Base-by-base conservation (phyloP, 2,888 invertebrate species). In the Calliopum simillimum region DNA sequence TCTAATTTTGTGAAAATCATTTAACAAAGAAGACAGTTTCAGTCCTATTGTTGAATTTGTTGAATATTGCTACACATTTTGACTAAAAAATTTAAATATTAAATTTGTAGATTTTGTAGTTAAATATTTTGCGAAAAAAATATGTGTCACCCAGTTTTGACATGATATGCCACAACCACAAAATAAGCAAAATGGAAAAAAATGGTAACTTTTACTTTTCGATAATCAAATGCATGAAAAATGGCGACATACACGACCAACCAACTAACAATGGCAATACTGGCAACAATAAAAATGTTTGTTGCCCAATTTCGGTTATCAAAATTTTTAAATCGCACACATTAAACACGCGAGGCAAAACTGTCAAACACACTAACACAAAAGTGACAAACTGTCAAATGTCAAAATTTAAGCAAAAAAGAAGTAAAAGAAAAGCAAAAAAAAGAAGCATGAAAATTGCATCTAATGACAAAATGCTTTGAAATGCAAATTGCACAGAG, bases 391-490 rank as follows among this genome's bases (percentile, higher is more conserved):
- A 75, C 75, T 76, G 78, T 76, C 77, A 77, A 74, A 76, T 74
- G 67, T 67, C 67, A 67, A 67, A 59, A 59, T 67, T 67, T 49
- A 25, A n/a, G 19, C 41, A 44, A 65, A 66, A 41, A 73, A 76
- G 71, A 71, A 72, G 51, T 74, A 75, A 76, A 74, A 73, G 71
- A 43, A 56, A 47, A 71, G 74, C 75, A 74, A 56, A 19, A 4
- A 56, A 8, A 12, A 14, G 8, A 46, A 64, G 14, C 44, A 43
- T 16, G 51, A 67, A 64, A 67, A 67, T 59, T 58, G 59, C 58
- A 43, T 73, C 76, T 76, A 77, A 77, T 78, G 78, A 77, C 77
- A 77, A 78, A 78, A 78, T 71, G 75, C 75, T 76, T 76, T 74
- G 74, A 76, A 75, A 77, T 77, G 77, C 75, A 78, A 76, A 76